Evolutionary conservation across 1,140 invertebrate species (phyloP).

Genomic region (Mercenaria mercenaria): DNA sequence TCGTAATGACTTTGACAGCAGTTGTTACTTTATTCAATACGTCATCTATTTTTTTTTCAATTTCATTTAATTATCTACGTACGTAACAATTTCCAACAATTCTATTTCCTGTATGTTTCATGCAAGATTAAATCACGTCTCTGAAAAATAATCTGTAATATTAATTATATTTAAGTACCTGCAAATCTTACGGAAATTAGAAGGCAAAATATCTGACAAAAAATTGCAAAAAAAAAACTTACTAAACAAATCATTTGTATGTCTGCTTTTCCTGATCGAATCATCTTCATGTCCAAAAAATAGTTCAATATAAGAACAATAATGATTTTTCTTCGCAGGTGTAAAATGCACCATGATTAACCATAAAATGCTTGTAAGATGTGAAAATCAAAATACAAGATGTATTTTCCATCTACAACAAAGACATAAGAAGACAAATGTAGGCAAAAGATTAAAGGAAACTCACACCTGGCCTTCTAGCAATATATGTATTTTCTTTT

Average conservation of each 20-base stretch:
- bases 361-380: background rate
- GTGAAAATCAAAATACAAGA: background rate
- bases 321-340: background rate
- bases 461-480: background rate
- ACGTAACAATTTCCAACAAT: background rate
- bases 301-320: background rate
- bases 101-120: background rate
- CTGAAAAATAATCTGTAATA: background rate
- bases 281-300: background rate
- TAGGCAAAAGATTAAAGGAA: background rate
- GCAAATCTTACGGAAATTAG: background rate
- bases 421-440: constrained; percentile 11
- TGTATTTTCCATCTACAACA: background rate
- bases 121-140: too few relatives aligned
- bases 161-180: background rate
- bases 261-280: background rate
- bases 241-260: background rate
- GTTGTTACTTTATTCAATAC: background rate
- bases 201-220: background rate
- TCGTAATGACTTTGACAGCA: background rate
- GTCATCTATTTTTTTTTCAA: background rate
- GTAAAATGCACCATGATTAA: background rate
- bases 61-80: background rate
- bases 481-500: background rate
- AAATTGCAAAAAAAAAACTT: background rate